Percentiles rank a stretch among this genome's conserved stretches.
Evolutionary conservation across 2,888 invertebrate species (phyloP).

Genomic region (Drosophila dives): DNA sequence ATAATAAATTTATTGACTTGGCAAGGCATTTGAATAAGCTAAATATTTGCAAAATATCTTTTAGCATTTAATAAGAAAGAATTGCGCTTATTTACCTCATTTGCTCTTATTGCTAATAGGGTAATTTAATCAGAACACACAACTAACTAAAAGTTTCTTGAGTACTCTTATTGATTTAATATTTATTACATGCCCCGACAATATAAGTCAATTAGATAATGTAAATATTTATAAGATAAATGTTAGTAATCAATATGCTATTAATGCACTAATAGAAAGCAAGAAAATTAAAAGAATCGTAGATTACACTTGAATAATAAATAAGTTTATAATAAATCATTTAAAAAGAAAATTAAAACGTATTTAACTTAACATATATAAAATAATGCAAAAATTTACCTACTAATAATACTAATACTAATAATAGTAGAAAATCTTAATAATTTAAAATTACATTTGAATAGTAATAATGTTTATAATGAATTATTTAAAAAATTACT

Average conservation of each 20-base stretch:
- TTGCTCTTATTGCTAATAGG: background rate
- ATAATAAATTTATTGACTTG: background rate
- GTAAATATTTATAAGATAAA: background rate
- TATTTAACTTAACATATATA: background rate
- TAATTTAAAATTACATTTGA: too few relatives aligned
- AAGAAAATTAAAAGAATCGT: too few relatives aligned
- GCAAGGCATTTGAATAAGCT: background rate
- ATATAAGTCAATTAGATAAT: background rate
- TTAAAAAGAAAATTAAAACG: too few relatives aligned
- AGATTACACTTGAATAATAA: too few relatives aligned
- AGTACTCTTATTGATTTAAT: background rate
- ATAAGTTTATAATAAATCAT: background rate
- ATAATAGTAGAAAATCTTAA: too few relatives aligned
- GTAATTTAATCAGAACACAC: conserved; percentile 18
- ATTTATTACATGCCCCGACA: background rate
- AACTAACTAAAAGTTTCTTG: background rate
- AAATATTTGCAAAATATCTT: background rate
- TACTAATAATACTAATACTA: background rate
- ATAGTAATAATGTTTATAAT: too few relatives aligned
- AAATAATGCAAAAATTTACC: too few relatives aligned
- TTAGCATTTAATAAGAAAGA: background rate
- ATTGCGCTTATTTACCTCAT: background rate
- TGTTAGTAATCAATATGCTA: background rate
- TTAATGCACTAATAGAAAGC: too few relatives aligned
- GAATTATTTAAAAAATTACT: too few relatives aligned